Evolutionary conservation across 2,888 invertebrate genomes (phyloP), one percentile per base, ranked within the genome.

Genomic region (Celastrina argiolus): DNA sequence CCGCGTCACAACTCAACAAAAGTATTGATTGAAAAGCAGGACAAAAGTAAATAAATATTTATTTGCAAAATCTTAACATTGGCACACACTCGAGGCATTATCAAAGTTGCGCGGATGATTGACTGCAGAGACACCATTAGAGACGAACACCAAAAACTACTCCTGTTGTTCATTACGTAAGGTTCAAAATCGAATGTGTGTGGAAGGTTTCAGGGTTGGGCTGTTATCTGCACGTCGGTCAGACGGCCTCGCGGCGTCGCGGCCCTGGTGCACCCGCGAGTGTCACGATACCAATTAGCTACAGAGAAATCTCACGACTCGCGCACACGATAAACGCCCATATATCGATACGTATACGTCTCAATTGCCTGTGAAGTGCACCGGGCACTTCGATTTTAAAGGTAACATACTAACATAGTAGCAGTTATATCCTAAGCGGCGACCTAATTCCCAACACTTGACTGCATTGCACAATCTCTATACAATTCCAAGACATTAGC

Each of bases 221-320:
- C 77, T 77, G 80, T 80, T 85, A 85, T 85, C 83, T 80, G 76
- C 79, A 80, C 81, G 82, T 81, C 83, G 82, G 77, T 71, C 75
- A 74, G 71, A 72, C 72, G 78, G 76, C 79, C 79, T 80, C 81
- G 78, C 71, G 73, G 69, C 74, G 75, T 58, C 73, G 71, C 73
- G 74, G 73, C 74, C 79, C 77, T 76, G 81, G 74, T 75, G 75
- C 78, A 76, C 74, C 80, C 75, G 80, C 83, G 78, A 69, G 68
- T 82, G 81, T 81, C 83, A 78, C 81, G 85, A 85, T 85, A 85
- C 84, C 83, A 85, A 84, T 84, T 85, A 84, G 22, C 51, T 26
- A 22, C 80, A 79, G 77, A 81, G 81, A 80, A 82, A 82, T 81
- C 80, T 80, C 76, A 79, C 77, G 78, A 78, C 77, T 74, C 74